phyloP scores from a whole-genome alignment of 2,797 vertebrate species.

The Cryptoprocta ferox region DNA sequence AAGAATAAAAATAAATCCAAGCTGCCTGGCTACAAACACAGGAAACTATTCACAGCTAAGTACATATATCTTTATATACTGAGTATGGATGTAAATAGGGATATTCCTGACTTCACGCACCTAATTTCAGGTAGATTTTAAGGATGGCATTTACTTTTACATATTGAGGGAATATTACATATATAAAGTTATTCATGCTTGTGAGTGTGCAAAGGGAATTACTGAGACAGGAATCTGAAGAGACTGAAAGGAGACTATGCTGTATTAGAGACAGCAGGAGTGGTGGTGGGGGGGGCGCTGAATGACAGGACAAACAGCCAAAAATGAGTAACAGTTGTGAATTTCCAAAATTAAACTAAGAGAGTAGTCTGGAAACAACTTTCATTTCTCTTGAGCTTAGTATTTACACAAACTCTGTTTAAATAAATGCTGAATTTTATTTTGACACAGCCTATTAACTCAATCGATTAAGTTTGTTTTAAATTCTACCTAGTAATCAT shows the following conservation, averaged over 20 bases:
- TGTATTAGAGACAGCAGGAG: not conserved
- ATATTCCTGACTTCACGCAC: not conserved
- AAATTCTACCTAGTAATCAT: not conserved
- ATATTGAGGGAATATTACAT: not conserved
- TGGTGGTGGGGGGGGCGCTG: too few relatives aligned
- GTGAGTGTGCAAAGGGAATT: not conserved
- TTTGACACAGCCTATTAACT: not conserved
- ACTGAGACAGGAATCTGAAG: not conserved
- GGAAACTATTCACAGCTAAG: not conserved
- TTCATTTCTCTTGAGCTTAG: not conserved
- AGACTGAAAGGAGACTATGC: not conserved
- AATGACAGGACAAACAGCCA: not conserved
- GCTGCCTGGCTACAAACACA: not conserved
- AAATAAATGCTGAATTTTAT: conserved; percentile 40
- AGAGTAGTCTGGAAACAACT: not conserved
- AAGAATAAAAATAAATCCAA: not conserved
- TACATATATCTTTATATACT: not conserved
- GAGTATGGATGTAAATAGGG: not conserved
- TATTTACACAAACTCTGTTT: not conserved
- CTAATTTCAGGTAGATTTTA: conserved; percentile 15
- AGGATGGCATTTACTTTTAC: not conserved
- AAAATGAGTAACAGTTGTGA: not conserved
- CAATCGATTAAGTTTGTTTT: not conserved
- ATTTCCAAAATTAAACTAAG: conserved; percentile 14
- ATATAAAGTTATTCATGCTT: not conserved